Conservation (phyloP, 1,140 invertebrate genomes). For the Cotesia vestalis region DNA sequence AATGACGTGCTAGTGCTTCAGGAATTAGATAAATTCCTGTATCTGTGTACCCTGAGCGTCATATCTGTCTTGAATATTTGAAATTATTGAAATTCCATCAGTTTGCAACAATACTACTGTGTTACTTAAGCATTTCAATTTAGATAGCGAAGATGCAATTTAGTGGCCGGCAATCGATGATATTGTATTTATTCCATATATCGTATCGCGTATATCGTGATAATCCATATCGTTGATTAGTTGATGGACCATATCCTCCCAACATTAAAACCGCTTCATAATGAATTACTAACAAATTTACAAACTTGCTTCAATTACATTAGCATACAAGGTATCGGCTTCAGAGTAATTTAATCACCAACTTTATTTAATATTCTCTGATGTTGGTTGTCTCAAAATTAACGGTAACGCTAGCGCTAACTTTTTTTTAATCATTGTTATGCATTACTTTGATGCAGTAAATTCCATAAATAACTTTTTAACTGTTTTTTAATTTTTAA, state of each 20-base stretch:
- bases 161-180: too few species aligned
- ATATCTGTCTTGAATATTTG: neutral
- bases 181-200: too few species aligned
- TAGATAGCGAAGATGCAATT: too few species aligned
- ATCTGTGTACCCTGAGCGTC: neutral
- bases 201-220: too few species aligned
- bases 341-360: constrained; percentile 45
- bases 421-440: too few species aligned
- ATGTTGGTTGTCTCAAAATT: constrained; percentile 32
- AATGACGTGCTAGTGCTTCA: neutral
- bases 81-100: neutral
- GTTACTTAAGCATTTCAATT: too few species aligned
- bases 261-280: constrained; percentile 17
- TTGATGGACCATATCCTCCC: too few species aligned
- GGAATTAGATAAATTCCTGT: constrained; percentile 6
- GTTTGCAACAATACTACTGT: constrained; percentile 26
- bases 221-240: too few species aligned
- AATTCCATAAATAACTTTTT: too few species aligned
- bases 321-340: constrained; percentile 19
- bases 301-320: constrained; percentile 26
- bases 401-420: too few species aligned
- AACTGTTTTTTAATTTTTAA: too few species aligned
- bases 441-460: too few species aligned
- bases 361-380: constrained; percentile 38
- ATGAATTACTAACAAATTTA: constrained; percentile 46